These are phyloP conservation scores for Hiodon tergisus DNA, from an alignment of 2,113 vertebrate genomes.

Conservation along the genomic window DNA sequence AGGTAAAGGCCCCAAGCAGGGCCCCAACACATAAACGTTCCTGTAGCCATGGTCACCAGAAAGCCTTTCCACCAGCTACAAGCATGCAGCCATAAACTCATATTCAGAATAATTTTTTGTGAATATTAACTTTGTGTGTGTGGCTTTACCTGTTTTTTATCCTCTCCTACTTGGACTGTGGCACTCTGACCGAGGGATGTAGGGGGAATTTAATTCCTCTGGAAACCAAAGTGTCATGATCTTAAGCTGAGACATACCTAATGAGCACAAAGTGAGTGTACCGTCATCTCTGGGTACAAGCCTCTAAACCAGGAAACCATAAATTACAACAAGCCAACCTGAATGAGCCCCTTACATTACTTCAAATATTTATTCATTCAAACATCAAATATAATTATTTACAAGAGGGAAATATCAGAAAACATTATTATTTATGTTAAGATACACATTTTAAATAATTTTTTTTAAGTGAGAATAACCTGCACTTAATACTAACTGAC, in stretches of 20 bases:
- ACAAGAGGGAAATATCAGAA: slow-evolving; percentile 17
- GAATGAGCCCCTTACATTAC: slow-evolving; percentile 33
- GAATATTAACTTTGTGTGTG: neutral
- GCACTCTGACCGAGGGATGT: slow-evolving; percentile 11
- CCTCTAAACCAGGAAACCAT: slow-evolving; percentile 38
- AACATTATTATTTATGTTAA: slow-evolving; percentile 22
- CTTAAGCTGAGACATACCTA: slow-evolving; percentile 25
- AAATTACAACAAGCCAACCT: slow-evolving; percentile 37
- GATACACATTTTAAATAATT: neutral
- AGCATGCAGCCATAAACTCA: too few relatives aligned
- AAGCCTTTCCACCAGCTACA: too few relatives aligned
- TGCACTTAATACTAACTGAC: slow-evolving; percentile 1
- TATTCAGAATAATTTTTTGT: too few relatives aligned
- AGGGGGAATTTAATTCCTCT: slow-evolving; percentile 32
- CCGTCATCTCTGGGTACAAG: slow-evolving; percentile 21
- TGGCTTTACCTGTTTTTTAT: slow-evolving; percentile 7
- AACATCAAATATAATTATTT: slow-evolving; percentile 38
- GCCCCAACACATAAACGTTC: too few relatives aligned
- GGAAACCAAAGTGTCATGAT: slow-evolving; percentile 34
- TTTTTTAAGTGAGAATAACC: slow-evolving; percentile 1
- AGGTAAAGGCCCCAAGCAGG: too few relatives aligned
- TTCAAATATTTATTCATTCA: slow-evolving; percentile 33
- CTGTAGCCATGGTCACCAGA: too few relatives aligned
- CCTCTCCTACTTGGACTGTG: slow-evolving; percentile 22
- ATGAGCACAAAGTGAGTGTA: slow-evolving; percentile 25